Base-by-base conservation (phyloP, 2,888 invertebrate genomes). In the Hymenopus coronatus region DNA sequence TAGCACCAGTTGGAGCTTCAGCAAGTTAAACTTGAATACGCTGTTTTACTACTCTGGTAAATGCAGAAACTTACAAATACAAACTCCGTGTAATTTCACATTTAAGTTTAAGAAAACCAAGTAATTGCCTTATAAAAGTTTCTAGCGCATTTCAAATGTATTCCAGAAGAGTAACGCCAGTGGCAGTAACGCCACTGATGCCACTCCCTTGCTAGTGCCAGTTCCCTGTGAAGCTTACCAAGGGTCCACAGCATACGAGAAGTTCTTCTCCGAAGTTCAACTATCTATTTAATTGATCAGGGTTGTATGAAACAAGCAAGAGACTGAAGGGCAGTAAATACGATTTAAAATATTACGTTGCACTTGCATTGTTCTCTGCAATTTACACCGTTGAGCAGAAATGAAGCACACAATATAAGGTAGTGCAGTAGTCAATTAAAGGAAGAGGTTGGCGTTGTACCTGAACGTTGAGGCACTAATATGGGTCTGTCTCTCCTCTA, bases 201-300 rank as follows among this genome's bases (percentile, higher is more conserved):
- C 25, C 54, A 25, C 54, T 70, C 4, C 54, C 20, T 6, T 25
- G 6, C 54, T 20, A 25, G 25, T 70, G 54, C 54, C 54, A 70
- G 0, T 70, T 70, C 20, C 25, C 54, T 20, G 25, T 70, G 25
- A 70, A 4, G 20, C 54, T 70, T 4, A 70, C 20, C 4, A 70
- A 12, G 12, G 25, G 1, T 70, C 25, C 25, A 70, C 54, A 70
- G 25, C 54, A 70, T 70, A 70, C 54, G 54, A 70, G 54, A 25
- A 70, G 54, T 70, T 70, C 70, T 25, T 28, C 4, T 70, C 81
- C 28, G 2, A 30, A 70, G 28, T 25, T 30, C n/a, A 40, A 28
- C 28, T 86, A 40, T 86, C 86, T 81, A n/a, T 28, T 27, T 85
- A 85, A 85, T 85, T 54, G 86, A 86, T 81, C 81, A 25, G 84